Evolutionary conservation across 2,888 invertebrate species (phyloP), one percentile per base, ranked within the genome.

Genomic region (Noctuana brunneofusca): DNA sequence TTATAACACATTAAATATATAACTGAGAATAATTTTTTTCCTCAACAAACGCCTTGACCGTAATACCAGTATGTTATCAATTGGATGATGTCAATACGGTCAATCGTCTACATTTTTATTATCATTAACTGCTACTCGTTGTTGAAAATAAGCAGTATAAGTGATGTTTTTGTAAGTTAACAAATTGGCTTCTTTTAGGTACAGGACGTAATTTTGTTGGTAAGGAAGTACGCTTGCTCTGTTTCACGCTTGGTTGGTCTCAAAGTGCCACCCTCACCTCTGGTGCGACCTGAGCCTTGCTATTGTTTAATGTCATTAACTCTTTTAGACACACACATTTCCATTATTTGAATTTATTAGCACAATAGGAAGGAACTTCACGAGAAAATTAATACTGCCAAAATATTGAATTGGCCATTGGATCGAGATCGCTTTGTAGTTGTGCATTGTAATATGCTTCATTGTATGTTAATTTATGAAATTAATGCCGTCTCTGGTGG

Each of bases 151-250:
- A 38, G 38, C 16, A 38, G 16, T 3, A 38, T 11, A 16, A 16
- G 12, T 14, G 14, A 16, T 38, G 8, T 38, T 16, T 38, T 2
- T 38, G 16, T 38, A 14, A 38, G 46, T 12, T 4, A 20, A 20
- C 46, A 46, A 14, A 16, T 50, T 46, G 12, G 30, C n/a, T 56
- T 56, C 18, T 12, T 56, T 11, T 56, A 32, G 6, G n/a, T 43
- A 43, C 43, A 43, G 18, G 27, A 20, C 18, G 38, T 24, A 54
- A 43, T 38, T 38, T 38, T 30, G 18, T 43, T 56, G 72, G 73
- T 76, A 80, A 83, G 86, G 86, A 88, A 86, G 79, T 81, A 69
- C 80, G 81, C 79, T 85, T 82, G 83, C 81, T 86, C 77, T 73
- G 78, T 74, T 83, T 84, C 84, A 81, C 83, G 79, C 78, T 79